These are phyloP conservation scores for Rhynchophorus ferrugineus DNA, from an alignment of 1,140 invertebrate genomes.

Conservation along the genomic window DNA sequence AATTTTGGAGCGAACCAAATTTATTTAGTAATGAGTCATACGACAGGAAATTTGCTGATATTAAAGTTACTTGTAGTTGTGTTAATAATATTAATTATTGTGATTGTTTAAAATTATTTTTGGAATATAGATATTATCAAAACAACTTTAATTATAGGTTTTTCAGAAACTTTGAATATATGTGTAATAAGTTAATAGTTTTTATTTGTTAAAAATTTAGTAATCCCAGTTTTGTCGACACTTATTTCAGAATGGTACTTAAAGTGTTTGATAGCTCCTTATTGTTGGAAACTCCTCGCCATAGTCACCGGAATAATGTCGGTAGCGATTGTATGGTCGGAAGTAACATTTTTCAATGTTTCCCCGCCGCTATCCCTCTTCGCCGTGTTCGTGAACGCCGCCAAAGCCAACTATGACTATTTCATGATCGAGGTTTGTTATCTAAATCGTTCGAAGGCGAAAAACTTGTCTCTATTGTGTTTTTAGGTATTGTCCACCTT, in stretches of 20 bases:
- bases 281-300: slow-evolving; percentile 65
- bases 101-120: too few species aligned
- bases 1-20: too few species aligned
- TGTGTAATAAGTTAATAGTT: too few species aligned
- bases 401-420: slow-evolving; percentile 82
- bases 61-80: too few species aligned
- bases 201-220: slow-evolving; percentile 2
- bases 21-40: too few species aligned
- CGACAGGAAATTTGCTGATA: too few species aligned
- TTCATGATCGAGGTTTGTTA: slow-evolving; percentile 82
- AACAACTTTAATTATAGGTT: too few species aligned
- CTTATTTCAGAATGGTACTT: slow-evolving; percentile 85
- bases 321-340: slow-evolving; percentile 92
- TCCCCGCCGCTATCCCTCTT: slow-evolving; percentile 89
- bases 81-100: too few species aligned
- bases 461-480: too few species aligned
- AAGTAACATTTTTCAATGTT: slow-evolving; percentile 94
- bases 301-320: slow-evolving; percentile 74
- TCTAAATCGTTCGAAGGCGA: too few species aligned
- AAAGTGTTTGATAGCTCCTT: slow-evolving; percentile 74
- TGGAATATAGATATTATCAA: too few species aligned
- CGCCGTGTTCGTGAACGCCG: slow-evolving; percentile 81
- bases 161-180: too few species aligned
- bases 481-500: slow-evolving; percentile 76
- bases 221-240: not conserved